phyloP scores from a whole-genome alignment of 2,888 invertebrate genomes.

The Parelbella ahira region DNA sequence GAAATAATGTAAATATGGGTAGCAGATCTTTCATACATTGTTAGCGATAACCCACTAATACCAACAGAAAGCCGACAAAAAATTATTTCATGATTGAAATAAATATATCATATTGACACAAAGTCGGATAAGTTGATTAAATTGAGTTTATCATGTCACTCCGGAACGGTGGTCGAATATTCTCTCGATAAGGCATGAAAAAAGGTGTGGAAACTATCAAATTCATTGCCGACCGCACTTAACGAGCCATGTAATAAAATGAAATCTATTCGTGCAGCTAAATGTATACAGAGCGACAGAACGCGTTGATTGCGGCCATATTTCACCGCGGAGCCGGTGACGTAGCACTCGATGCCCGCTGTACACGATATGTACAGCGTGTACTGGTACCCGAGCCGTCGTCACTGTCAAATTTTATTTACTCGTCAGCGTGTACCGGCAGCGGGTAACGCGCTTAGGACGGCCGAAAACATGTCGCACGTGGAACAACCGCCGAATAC shows the following conservation, averaged over 20 bases:
- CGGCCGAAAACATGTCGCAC: slow-evolving; percentile 14
- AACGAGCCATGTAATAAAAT: slow-evolving; percentile 50
- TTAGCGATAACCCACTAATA: too few relatives aligned
- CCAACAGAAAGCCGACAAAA: too few relatives aligned
- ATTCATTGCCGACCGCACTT: slow-evolving; percentile 37
- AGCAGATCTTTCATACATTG: too few relatives aligned
- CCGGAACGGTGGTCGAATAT: slow-evolving; percentile 11
- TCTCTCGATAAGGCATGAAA: slow-evolving; percentile 15
- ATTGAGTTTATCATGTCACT: slow-evolving; percentile 5
- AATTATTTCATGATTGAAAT: too few relatives aligned
- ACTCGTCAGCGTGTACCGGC: slow-evolving; percentile 21
- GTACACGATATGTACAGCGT: slow-evolving; percentile 11
- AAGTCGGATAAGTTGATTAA: too few relatives aligned
- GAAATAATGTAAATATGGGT: too few relatives aligned
- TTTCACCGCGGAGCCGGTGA: slow-evolving; percentile 36
- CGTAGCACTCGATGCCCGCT: slow-evolving; percentile 16
- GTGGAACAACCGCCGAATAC: slow-evolving; percentile 5
- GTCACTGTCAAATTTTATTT: slow-evolving; percentile 24
- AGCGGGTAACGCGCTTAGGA: slow-evolving; percentile 14
- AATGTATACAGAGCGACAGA: slow-evolving; percentile 34
- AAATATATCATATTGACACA: too few relatives aligned
- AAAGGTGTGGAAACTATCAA: slow-evolving; percentile 32
- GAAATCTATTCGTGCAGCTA: slow-evolving; percentile 47
- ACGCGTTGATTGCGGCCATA: slow-evolving; percentile 53
- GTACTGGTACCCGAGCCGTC: slow-evolving; percentile 16